These are phyloP conservation scores for Craniophora ligustri DNA, from an alignment of 2,888 invertebrate genomes.

Conservation along the genomic window DNA sequence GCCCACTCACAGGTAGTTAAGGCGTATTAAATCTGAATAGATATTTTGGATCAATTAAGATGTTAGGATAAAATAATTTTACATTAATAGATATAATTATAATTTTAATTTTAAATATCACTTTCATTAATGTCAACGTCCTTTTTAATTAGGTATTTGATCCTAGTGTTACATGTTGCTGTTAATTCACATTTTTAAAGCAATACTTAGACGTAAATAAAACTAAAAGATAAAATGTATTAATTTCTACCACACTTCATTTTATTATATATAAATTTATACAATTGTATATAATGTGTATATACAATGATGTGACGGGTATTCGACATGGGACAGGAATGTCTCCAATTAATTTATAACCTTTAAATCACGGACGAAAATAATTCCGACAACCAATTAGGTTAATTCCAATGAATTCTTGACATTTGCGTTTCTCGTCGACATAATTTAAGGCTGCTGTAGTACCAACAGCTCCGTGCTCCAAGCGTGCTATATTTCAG, in stretches of 20 bases:
- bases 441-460: not conserved
- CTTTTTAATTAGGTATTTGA: too few species aligned
- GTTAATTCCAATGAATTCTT: not conserved
- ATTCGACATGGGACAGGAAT: not conserved
- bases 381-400: not conserved
- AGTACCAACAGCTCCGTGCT: too few species aligned
- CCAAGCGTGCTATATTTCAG: too few species aligned
- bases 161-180: too few species aligned
- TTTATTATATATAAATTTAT: too few species aligned
- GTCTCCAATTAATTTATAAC: not conserved
- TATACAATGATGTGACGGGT: not conserved
- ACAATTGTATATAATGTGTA: too few species aligned
- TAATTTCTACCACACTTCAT: too few species aligned
- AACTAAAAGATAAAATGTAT: too few species aligned
- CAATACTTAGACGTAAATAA: too few species aligned
- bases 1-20: conserved; percentile 19
- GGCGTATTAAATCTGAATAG: conserved; percentile 29
- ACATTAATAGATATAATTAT: not conserved
- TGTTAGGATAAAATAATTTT: too few species aligned
- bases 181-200: too few species aligned
- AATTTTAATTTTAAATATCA: not conserved
- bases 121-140: too few species aligned
- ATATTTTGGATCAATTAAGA: not conserved
- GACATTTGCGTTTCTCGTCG: not conserved
- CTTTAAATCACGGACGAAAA: conserved; percentile 4